Evolutionary conservation across 2,888 invertebrate genomes (phyloP).

Genomic region (Agrenia bidenticulata): DNA sequence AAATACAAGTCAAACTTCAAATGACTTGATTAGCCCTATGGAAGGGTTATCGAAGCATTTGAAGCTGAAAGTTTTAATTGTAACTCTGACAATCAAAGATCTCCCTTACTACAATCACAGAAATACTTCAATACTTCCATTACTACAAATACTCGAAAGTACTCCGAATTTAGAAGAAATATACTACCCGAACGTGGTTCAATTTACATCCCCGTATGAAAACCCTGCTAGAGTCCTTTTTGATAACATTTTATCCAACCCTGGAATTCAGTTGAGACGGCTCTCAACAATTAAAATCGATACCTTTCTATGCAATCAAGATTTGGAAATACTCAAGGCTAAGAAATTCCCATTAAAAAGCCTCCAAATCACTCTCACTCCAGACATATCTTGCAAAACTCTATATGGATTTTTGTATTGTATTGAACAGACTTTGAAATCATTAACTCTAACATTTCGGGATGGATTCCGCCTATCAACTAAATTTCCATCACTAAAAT

Average conservation of each 20-base stretch:
- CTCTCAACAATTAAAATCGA: slow-evolving; percentile 38
- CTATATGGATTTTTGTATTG: slow-evolving; percentile 30
- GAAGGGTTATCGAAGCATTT: slow-evolving; percentile 18
- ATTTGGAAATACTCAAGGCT: slow-evolving; percentile 28
- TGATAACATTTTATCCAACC: slow-evolving; percentile 34
- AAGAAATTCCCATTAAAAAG: slow-evolving; percentile 33
- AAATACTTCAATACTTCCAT: slow-evolving; percentile 25
- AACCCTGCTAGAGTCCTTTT: slow-evolving; percentile 40
- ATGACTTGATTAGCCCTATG: slow-evolving; percentile 12
- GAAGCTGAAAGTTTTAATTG: slow-evolving; percentile 28
- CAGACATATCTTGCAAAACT: slow-evolving; percentile 29
- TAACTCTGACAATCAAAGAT: slow-evolving; percentile 34
- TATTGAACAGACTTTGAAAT: slow-evolving; percentile 28
- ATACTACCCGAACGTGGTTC: slow-evolving; percentile 39
- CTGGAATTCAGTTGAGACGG: slow-evolving; percentile 23
- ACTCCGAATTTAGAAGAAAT: slow-evolving; percentile 37
- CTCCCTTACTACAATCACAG: slow-evolving; percentile 30
- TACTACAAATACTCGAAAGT: slow-evolving; percentile 33
- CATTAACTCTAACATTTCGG: slow-evolving; percentile 34
- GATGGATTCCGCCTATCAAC: slow-evolving; percentile 32
- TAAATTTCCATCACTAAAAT: slow-evolving; percentile 29
- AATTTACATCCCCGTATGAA: slow-evolving; percentile 40
- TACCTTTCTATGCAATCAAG: slow-evolving; percentile 34
- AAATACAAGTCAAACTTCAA: too few species aligned
- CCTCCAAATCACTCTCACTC: slow-evolving; percentile 39